These are phyloP conservation scores for Chlorospingus semifuscus DNA, from an alignment of 2,797 vertebrate genomes.

Conservation along the genomic window DNA sequence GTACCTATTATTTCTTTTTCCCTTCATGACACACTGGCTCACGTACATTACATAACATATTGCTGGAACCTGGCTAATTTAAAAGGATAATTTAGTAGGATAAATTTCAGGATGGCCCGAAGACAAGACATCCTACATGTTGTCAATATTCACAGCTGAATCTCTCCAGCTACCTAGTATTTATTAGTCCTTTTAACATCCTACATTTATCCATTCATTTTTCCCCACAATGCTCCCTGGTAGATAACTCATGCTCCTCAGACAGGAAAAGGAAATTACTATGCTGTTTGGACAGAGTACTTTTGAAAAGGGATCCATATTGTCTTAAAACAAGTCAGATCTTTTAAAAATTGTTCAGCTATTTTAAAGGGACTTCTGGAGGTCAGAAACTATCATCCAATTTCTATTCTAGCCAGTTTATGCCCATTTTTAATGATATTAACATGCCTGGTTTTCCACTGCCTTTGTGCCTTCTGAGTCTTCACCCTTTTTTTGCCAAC, in stretches of 20 bases:
- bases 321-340: background rate
- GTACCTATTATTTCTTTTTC: background rate
- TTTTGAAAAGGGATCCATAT: background rate
- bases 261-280: background rate
- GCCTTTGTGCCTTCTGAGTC: background rate
- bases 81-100: background rate
- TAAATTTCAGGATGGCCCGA: background rate
- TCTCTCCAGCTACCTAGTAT: background rate
- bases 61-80: background rate
- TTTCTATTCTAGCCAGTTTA: background rate
- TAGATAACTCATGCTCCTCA: background rate
- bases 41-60: background rate
- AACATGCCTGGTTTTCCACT: background rate
- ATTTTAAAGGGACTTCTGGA: background rate
- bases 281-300: background rate
- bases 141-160: background rate
- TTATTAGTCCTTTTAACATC: background rate
- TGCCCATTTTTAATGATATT: background rate
- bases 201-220: background rate
- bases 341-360: background rate
- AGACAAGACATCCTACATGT: background rate
- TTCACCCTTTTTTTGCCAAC: background rate
- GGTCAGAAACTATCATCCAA: background rate
- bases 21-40: background rate
- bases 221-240: background rate